These are phyloP conservation scores for Chamaea fasciata DNA, from an alignment of 2,113 vertebrate genomes.

Conservation along the genomic window DNA sequence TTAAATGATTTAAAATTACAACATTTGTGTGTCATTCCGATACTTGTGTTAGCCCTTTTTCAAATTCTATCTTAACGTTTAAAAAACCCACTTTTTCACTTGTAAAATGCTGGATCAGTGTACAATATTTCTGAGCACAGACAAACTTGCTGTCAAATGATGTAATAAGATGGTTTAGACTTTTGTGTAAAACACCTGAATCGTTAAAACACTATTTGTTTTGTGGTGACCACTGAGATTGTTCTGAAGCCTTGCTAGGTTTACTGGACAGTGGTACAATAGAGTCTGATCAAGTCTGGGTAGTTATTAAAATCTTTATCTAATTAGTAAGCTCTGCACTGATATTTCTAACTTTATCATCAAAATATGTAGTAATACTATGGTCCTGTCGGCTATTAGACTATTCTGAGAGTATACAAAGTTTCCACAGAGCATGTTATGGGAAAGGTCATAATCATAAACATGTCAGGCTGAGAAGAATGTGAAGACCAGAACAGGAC, in stretches of 20 bases:
- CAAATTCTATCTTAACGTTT: background rate
- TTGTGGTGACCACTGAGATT: background rate
- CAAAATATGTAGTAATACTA: background rate
- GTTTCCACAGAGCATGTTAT: background rate
- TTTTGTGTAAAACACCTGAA: background rate
- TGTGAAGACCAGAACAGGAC: background rate
- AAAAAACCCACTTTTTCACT: background rate
- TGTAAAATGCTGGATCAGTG: fast-evolving
- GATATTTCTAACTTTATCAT: background rate
- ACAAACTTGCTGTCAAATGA: background rate
- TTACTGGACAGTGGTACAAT: background rate
- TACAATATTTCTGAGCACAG: background rate
- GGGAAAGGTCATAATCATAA: background rate
- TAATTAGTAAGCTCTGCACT: background rate
- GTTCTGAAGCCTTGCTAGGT: background rate
- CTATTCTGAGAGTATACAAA: background rate
- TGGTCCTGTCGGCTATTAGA: background rate
- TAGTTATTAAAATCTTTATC: background rate
- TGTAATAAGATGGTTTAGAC: background rate
- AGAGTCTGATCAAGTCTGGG: background rate
- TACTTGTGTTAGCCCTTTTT: background rate
- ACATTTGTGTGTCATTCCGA: background rate
- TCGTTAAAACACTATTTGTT: background rate
- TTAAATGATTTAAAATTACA: background rate
- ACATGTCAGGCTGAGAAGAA: background rate